Conservation (phyloP, 2,888 invertebrate species). For the Cerastoderma edule region DNA sequence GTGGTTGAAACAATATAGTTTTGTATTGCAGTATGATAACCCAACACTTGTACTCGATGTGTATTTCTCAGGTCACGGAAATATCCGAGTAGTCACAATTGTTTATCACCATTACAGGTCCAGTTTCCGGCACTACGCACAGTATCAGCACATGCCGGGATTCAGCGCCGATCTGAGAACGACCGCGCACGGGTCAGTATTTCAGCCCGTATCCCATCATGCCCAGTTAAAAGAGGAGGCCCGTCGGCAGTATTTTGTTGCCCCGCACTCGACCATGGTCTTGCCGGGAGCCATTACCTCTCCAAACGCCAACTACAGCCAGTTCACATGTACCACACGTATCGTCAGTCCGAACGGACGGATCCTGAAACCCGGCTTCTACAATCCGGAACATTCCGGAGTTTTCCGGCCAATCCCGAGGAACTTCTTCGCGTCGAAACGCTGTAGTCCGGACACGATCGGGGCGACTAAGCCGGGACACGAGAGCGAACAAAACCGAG, state of each 20-base stretch:
- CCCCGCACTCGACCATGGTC: not conserved
- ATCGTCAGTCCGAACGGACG: not conserved
- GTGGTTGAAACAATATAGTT: too few species aligned
- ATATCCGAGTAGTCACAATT: too few species aligned
- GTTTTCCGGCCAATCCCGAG: conserved; percentile 14
- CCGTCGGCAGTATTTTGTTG: not conserved
- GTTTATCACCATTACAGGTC: too few species aligned
- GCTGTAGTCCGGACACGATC: not conserved
- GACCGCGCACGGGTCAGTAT: conserved; percentile 23
- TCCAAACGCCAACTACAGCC: not conserved
- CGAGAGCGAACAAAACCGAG: too few species aligned
- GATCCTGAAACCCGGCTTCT: not conserved
- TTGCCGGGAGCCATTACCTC: not conserved
- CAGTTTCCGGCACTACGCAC: conserved; percentile 61
- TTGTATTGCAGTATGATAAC: too few species aligned
- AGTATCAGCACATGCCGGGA: conserved; percentile 65
- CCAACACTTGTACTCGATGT: too few species aligned
- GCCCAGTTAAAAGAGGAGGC: not conserved
- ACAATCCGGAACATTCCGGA: conserved; percentile 9
- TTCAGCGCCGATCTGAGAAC: conserved; percentile 60
- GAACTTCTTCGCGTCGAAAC: not conserved
- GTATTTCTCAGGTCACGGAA: too few species aligned
- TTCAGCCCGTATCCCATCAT: conserved; percentile 18
- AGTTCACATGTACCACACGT: not conserved
- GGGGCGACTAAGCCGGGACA: too few species aligned